A percentile compares a stretch with the other conserved stretches of the same genome.
phyloP scores from a whole-genome alignment of 2,888 invertebrate species.

The Coenonympha glycerion region DNA sequence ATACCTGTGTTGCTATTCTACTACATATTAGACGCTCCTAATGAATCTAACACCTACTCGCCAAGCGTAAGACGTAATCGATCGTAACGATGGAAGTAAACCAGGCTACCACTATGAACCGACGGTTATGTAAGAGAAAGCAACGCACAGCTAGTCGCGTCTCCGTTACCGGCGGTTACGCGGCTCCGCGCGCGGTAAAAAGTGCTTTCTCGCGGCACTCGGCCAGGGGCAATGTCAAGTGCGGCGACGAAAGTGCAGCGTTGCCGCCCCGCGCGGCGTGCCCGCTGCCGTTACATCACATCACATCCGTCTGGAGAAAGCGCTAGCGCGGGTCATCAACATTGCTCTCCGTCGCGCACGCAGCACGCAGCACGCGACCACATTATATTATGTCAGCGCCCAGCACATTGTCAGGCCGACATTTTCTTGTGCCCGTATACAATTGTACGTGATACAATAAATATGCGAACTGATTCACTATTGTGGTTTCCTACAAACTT shows the following conservation, averaged over 20 bases:
- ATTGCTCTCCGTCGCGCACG: conserved; percentile 35
- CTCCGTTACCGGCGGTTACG: conserved; percentile 60
- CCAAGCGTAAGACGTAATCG: background rate
- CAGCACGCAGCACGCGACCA: too few relatives aligned
- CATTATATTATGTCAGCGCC: too few relatives aligned
- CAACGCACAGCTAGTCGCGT: conserved; percentile 65
- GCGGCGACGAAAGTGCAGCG: conserved; percentile 72
- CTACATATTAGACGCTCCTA: too few relatives aligned
- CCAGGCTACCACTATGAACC: conserved; percentile 35
- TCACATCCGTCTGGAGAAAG: conserved; percentile 71
- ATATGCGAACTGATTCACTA: too few relatives aligned
- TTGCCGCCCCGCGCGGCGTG: conserved; percentile 45
- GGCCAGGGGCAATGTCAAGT: conserved; percentile 77
- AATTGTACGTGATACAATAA: too few relatives aligned
- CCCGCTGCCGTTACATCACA: conserved; percentile 51
- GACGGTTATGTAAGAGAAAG: conserved; percentile 70
- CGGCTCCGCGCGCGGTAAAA: conserved; percentile 69
- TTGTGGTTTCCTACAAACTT: background rate
- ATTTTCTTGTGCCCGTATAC: too few relatives aligned
- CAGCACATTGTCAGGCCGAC: too few relatives aligned
- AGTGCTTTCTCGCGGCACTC: conserved; percentile 73
- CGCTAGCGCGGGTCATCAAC: conserved; percentile 65
- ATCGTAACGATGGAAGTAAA: conserved; percentile 1
- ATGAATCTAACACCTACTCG: background rate
- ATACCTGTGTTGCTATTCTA: too few relatives aligned